These are phyloP conservation scores for Pteruthius melanotis DNA, from an alignment of 2,113 vertebrate genomes.

Conservation along the genomic window DNA sequence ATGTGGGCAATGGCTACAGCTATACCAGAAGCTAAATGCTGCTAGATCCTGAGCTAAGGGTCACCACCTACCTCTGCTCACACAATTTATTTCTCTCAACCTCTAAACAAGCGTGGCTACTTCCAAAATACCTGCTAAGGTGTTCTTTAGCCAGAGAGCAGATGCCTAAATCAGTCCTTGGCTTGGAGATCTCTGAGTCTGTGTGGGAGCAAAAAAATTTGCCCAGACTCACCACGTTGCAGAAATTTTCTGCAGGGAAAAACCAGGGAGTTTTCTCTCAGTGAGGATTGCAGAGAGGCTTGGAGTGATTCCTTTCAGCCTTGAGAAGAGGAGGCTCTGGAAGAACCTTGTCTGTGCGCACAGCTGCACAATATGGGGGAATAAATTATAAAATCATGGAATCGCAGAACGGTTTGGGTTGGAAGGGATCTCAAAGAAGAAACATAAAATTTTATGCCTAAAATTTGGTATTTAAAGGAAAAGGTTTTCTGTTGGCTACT, in stretches of 20 bases:
- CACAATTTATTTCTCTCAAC: rapidly evolving
- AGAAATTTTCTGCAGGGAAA: too few species aligned
- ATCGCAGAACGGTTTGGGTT: rapidly evolving
- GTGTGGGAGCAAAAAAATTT: not conserved
- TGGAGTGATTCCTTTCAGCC: not conserved
- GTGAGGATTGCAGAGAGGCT: not conserved
- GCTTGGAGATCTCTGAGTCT: not conserved
- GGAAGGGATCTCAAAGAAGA: not conserved
- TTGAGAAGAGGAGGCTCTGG: not conserved
- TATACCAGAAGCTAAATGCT: rapidly evolving
- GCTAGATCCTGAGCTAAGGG: not conserved
- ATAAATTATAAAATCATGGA: not conserved
- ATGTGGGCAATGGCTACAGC: not conserved
- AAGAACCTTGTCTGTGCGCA: not conserved
- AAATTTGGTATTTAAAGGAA: not conserved
- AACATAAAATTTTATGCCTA: not conserved
- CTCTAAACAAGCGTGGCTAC: not conserved
- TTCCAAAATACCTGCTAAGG: not conserved
- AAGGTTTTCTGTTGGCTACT: not conserved
- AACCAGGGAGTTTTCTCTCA: not conserved
- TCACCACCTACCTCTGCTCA: not conserved
- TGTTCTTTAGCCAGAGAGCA: not conserved
- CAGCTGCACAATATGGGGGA: not conserved
- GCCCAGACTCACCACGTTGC: rapidly evolving
- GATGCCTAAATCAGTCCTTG: not conserved